Evolutionary conservation across 2,113 vertebrate species (phyloP).

Genomic region (Prionailurus viverrinus): DNA sequence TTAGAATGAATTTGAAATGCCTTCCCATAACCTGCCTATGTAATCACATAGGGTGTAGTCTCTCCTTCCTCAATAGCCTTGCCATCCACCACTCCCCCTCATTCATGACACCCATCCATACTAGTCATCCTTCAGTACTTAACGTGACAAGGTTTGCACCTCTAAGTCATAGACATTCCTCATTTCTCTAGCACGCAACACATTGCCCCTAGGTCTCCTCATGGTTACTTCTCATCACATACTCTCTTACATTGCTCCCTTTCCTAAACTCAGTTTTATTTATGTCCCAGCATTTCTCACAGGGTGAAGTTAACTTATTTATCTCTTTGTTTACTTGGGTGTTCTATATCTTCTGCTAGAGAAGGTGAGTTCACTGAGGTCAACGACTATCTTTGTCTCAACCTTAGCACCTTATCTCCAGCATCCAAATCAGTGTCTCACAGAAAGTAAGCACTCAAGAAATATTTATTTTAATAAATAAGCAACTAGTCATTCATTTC

Average conservation of each 20-base stretch:
- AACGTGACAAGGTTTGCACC: not conserved
- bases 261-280: not conserved
- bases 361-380: not conserved
- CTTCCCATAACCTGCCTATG: not conserved
- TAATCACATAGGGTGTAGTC: not conserved
- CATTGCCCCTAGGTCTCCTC: not conserved
- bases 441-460: not conserved
- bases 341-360: not conserved
- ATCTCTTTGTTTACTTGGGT: not conserved
- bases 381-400: not conserved
- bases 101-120: not conserved
- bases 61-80: not conserved
- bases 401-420: not conserved
- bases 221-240: not conserved
- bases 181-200: too few relatives aligned
- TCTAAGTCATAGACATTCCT: too few relatives aligned
- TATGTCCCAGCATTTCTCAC: not conserved
- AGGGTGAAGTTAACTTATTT: not conserved
- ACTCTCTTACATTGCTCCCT: not conserved
- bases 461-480: slow-evolving; percentile 4
- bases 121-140: not conserved
- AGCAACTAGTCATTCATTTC: not conserved
- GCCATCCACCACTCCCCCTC: not conserved
- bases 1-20: not conserved
- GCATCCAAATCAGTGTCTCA: not conserved